Conservation (phyloP, 2,113 vertebrate species). For the Bos taurus region DNA sequence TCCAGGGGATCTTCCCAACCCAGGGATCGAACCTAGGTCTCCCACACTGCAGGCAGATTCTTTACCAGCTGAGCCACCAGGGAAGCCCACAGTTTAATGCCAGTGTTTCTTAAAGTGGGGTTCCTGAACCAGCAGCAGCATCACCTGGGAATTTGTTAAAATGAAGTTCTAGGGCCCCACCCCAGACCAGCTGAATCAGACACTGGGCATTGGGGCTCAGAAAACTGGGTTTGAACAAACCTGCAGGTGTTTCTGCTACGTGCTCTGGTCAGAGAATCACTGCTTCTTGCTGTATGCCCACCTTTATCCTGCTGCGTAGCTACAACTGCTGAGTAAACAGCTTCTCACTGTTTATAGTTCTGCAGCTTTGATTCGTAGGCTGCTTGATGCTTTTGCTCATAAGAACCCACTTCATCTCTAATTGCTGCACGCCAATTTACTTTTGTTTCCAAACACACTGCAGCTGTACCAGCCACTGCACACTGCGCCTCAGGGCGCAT, state of each 20-base stretch:
- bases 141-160: background rate
- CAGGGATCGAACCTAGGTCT: background rate
- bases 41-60: background rate
- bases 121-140: background rate
- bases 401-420: slow-evolving; percentile 23
- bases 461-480: background rate
- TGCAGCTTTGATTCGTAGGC: background rate
- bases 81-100: background rate
- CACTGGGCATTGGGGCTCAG: background rate
- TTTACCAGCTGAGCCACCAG: background rate
- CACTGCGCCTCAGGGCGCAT: background rate
- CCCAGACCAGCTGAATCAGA: background rate
- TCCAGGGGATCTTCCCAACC: background rate
- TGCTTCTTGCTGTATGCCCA: background rate
- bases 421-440: background rate
- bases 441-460: slow-evolving; percentile 46
- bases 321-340: background rate
- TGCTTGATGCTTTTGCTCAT: background rate
- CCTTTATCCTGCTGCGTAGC: background rate
- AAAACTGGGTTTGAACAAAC: background rate
- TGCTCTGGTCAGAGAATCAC: background rate
- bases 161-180: background rate
- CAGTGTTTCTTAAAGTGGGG: background rate
- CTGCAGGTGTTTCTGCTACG: background rate
- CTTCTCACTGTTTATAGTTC: background rate